Conservation (phyloP, 2,888 invertebrate genomes). For the Pomacea canaliculata region DNA sequence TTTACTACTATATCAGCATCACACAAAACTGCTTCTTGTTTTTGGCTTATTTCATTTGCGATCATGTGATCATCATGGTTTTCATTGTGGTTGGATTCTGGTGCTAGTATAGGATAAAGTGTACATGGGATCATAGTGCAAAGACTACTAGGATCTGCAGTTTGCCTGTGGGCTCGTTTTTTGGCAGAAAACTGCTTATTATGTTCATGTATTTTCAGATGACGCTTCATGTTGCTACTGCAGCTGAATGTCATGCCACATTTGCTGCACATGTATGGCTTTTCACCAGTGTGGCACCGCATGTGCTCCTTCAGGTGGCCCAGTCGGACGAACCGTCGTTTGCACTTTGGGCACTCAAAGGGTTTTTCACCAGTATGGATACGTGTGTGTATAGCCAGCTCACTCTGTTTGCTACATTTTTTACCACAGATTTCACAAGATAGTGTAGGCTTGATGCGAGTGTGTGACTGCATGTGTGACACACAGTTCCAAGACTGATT, state of each 20-base stretch:
- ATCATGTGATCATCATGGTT: too few species aligned
- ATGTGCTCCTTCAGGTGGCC: slow-evolving; percentile 18
- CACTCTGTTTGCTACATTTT: slow-evolving; percentile 17
- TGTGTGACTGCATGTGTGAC: slow-evolving; percentile 18
- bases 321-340: slow-evolving; percentile 1
- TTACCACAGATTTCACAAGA: slow-evolving; percentile 7
- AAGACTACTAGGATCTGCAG: too few species aligned
- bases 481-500: slow-evolving; percentile 18
- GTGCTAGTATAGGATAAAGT: too few species aligned
- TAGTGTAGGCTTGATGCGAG: background rate
- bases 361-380: slow-evolving; percentile 17
- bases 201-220: background rate
- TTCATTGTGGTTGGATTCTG: too few species aligned
- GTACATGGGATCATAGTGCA: too few species aligned
- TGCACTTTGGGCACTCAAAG: slow-evolving; percentile 2
- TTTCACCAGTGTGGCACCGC: slow-evolving; percentile 17
- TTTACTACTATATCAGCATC: too few species aligned
- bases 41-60: too few species aligned
- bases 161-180: background rate
- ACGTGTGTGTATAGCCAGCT: slow-evolving; percentile 12
- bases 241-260: slow-evolving; percentile 11
- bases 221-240: slow-evolving; percentile 10
- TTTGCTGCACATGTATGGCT: slow-evolving; percentile 4
- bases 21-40: too few species aligned
- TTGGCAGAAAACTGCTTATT: background rate